Conservation (phyloP, 2,888 invertebrate genomes). For the Neoscelio sp. region DNA sequence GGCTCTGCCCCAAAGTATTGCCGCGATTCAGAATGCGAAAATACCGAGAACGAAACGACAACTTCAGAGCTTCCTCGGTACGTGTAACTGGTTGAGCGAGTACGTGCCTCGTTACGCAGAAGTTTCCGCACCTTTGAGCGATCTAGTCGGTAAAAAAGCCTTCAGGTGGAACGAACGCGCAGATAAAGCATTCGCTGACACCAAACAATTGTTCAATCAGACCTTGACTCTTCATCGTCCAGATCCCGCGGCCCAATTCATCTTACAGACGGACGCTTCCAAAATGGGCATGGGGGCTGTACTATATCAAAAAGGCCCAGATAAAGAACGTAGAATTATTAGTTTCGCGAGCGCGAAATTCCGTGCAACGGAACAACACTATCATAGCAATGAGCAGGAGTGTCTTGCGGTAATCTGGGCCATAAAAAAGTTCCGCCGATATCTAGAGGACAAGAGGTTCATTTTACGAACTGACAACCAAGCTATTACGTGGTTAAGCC, state of each 20-base stretch:
- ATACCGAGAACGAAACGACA: not conserved
- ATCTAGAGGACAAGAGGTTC: constrained; percentile 66
- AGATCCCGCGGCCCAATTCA: constrained; percentile 13
- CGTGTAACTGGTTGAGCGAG: not conserved
- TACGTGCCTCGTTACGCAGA: constrained; percentile 7
- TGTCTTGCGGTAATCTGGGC: constrained; percentile 48
- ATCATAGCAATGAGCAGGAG: constrained; percentile 62
- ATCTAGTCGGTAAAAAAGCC: constrained; percentile 5
- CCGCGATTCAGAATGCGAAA: not conserved
- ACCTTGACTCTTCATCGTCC: constrained; percentile 5
- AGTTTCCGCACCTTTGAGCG: constrained; percentile 10
- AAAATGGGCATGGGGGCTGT: too few species aligned
- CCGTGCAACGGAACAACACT: too few species aligned
- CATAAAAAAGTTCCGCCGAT: constrained; percentile 46
- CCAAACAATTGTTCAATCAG: constrained; percentile 4
- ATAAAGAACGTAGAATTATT: constrained; percentile 43
- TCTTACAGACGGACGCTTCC: constrained; percentile 31
- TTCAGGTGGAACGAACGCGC: too few species aligned
- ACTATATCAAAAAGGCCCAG: not conserved
- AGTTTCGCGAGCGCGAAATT: too few species aligned
- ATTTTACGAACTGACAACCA: constrained; percentile 64
- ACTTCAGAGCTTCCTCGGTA: not conserved
- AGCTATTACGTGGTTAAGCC: constrained; percentile 66
- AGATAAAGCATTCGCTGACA: not conserved
- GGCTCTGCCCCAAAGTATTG: constrained; percentile 22